Evolutionary conservation across 2,888 invertebrate genomes (phyloP).

Genomic region (Melanotus villosus): DNA sequence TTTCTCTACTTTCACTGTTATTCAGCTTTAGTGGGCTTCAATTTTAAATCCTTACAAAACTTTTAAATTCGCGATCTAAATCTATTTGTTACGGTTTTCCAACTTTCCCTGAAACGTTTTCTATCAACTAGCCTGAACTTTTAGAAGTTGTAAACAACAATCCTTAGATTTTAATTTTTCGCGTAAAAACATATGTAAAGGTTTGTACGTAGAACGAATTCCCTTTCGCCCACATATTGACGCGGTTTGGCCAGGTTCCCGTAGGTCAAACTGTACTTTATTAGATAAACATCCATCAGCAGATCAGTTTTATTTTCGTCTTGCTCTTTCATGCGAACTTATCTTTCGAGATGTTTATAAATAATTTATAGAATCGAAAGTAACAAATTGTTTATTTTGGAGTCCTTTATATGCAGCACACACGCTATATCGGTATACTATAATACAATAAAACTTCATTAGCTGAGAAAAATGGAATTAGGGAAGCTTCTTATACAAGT

Average conservation of each 20-base stretch:
- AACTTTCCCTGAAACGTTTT: neutral
- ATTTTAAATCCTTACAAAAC: slow-evolving; percentile 8
- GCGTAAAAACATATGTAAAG: no score
- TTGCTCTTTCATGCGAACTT: neutral
- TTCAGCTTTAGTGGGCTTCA: neutral
- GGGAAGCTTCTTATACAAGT: no score
- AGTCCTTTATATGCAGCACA: neutral
- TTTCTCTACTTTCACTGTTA: neutral
- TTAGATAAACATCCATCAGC: no score
- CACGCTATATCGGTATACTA: neutral
- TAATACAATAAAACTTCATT: neutral
- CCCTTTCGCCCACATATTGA: no score
- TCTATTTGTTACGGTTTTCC: neutral
- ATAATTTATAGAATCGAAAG: slow-evolving; percentile 1
- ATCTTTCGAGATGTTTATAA: neutral
- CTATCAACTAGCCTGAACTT: no score
- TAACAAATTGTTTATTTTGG: neutral
- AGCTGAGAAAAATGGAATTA: neutral
- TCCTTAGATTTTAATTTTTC: no score
- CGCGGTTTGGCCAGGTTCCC: no score
- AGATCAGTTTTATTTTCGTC: no score
- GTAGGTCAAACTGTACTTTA: no score
- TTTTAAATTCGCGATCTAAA: neutral
- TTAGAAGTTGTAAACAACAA: no score
- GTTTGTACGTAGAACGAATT: no score